phyloP scores from a whole-genome alignment of 2,888 invertebrate genomes.

The Phyllotreta cruciferae region DNA sequence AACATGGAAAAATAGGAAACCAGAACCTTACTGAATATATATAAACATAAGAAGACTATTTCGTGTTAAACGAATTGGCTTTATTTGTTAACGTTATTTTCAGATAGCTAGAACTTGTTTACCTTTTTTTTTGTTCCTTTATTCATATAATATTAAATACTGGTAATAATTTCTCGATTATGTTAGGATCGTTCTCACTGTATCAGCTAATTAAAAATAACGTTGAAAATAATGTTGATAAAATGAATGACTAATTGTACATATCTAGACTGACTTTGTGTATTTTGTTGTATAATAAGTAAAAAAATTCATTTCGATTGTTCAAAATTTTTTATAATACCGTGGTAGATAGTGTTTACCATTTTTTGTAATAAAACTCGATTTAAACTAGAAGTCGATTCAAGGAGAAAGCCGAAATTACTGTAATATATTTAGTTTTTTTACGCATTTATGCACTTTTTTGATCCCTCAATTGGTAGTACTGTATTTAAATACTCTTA shows the following conservation, averaged over 20 bases:
- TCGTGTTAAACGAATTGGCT: too few species aligned
- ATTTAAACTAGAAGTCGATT: conserved; percentile 28
- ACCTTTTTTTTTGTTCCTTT: too few species aligned
- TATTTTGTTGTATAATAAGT: conserved; percentile 51
- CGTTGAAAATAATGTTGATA: conserved; percentile 38
- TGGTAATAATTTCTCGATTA: too few species aligned
- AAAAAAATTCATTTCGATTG: conserved; percentile 33
- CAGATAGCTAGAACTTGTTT: too few species aligned
- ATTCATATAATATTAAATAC: too few species aligned
- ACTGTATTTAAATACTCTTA: neutral
- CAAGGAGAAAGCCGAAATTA: conserved; percentile 23
- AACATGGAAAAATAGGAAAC: too few species aligned
- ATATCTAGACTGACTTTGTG: conserved; percentile 55
- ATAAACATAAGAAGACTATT: too few species aligned
- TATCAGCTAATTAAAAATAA: too few species aligned
- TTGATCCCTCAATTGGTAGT: conserved; percentile 15
- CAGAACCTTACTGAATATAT: too few species aligned
- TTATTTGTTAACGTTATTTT: too few species aligned
- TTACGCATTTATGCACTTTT: conserved; percentile 5
- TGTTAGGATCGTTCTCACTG: too few species aligned
- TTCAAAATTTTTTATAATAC: conserved; percentile 39
- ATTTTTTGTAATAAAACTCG: conserved; percentile 34
- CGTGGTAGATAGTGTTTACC: conserved; percentile 35
- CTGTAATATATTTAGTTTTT: conserved; percentile 1
- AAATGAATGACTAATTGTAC: conserved; percentile 49